Conservation (phyloP, 2,888 invertebrate species). For the Pharmacophagus antenor region DNA sequence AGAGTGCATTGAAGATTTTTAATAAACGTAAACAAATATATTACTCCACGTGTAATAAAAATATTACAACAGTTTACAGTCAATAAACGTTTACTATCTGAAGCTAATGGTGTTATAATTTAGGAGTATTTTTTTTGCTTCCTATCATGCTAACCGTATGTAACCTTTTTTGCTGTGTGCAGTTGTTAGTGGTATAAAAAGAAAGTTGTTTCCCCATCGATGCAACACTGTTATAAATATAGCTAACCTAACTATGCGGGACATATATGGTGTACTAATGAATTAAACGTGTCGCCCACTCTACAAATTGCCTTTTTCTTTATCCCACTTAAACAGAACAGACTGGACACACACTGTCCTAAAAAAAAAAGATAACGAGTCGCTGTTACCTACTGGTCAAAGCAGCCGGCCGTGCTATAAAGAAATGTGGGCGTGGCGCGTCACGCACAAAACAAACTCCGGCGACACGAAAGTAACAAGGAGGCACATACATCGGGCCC, state of each 20-base stretch:
- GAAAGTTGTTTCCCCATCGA: not conserved
- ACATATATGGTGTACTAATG: slow-evolving; percentile 26
- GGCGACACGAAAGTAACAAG: slow-evolving; percentile 58
- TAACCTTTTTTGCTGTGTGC: too few species aligned
- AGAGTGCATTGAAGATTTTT: too few species aligned
- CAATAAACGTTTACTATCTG: too few species aligned
- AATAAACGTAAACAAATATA: too few species aligned
- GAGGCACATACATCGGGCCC: slow-evolving; percentile 43
- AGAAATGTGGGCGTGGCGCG: slow-evolving; percentile 68
- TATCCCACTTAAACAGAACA: slow-evolving; percentile 75
- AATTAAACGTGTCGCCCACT: slow-evolving; percentile 48
- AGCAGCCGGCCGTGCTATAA: slow-evolving; percentile 56
- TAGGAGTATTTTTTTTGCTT: too few species aligned
- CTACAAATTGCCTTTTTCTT: slow-evolving; percentile 67
- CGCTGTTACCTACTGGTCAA: slow-evolving; percentile 69
- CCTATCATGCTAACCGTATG: too few species aligned
- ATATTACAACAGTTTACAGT: too few species aligned
- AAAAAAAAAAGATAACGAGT: slow-evolving; percentile 72
- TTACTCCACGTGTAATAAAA: too few species aligned
- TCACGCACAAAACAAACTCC: slow-evolving; percentile 79
- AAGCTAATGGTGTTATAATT: too few species aligned
- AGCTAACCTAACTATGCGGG: not conserved
- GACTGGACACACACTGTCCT: slow-evolving; percentile 68
- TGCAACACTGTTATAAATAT: not conserved
- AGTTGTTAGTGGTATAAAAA: too few species aligned